Evolutionary conservation across 2,888 invertebrate genomes (phyloP).

Genomic region (Lasioglossum figueresi): DNA sequence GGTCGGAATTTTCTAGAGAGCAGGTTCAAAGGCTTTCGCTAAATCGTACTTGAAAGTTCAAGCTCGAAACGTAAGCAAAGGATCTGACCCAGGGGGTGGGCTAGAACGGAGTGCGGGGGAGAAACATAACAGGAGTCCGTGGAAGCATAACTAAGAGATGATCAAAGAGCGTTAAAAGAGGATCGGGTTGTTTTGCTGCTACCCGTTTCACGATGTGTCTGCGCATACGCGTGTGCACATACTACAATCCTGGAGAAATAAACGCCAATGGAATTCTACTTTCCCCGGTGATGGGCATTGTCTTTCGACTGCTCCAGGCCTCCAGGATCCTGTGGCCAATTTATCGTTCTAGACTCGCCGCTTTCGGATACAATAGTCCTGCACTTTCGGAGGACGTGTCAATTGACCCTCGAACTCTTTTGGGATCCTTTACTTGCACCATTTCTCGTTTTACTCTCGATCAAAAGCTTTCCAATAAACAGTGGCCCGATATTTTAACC

Average conservation of each 20-base stretch:
- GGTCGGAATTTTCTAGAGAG: slow-evolving; percentile 42
- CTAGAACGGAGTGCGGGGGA: slow-evolving; percentile 12
- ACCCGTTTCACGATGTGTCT: slow-evolving; percentile 67
- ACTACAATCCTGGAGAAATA: background rate
- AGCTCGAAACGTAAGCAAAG: slow-evolving; percentile 49
- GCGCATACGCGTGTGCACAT: slow-evolving; percentile 1
- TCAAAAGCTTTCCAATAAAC: too few species aligned
- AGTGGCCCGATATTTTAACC: too few species aligned
- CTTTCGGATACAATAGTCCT: background rate
- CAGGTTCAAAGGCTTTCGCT: slow-evolving; percentile 71
- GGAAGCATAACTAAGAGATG: slow-evolving; percentile 69
- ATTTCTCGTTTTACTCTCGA: too few species aligned
- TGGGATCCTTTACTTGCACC: too few species aligned
- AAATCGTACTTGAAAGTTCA: slow-evolving; percentile 73
- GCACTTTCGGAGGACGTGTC: background rate
- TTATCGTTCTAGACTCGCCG: background rate
- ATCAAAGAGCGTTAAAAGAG: slow-evolving; percentile 74
- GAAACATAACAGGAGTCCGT: slow-evolving; percentile 63
- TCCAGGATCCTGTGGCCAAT: background rate
- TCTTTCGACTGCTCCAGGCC: background rate
- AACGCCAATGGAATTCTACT: slow-evolving; percentile 24
- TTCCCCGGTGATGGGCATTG: slow-evolving; percentile 15
- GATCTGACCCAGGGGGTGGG: slow-evolving; percentile 27
- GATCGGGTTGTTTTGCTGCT: slow-evolving; percentile 68
- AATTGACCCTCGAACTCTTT: background rate